Percentiles rank a stretch among this genome's conserved stretches.
phyloP scores from a whole-genome alignment of 2,888 invertebrate genomes.

The Nomada ruficornis region DNA sequence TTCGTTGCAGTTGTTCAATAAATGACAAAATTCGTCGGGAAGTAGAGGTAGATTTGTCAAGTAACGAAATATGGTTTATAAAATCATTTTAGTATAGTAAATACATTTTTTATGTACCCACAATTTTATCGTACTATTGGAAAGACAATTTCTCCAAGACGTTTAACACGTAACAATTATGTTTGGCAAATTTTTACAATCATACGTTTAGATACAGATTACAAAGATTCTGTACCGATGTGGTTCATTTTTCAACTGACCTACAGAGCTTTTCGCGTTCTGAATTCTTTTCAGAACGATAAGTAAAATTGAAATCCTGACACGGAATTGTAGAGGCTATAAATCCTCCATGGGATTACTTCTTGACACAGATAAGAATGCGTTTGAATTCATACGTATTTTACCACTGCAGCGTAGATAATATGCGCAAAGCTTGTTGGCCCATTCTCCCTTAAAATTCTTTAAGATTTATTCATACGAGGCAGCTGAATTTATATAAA shows the following conservation, averaged over 20 bases:
- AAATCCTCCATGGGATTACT: slow-evolving; percentile 28
- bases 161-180: neutral
- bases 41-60: neutral
- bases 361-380: slow-evolving; percentile 23
- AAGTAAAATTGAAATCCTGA: slow-evolving; percentile 23
- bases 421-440: neutral
- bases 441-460: slow-evolving; percentile 5
- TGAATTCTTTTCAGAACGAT: neutral
- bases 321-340: slow-evolving; percentile 8
- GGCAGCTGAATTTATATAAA: neutral
- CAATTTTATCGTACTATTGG: too few relatives aligned
- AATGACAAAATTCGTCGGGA: neutral
- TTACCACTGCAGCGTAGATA: slow-evolving; percentile 10
- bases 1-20: neutral
- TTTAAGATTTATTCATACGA: slow-evolving; percentile 9
- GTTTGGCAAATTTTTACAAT: neutral
- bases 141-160: too few relatives aligned
- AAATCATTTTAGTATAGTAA: too few relatives aligned
- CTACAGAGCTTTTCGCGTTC: neutral
- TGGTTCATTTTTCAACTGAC: neutral
- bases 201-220: neutral
- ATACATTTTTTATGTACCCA: too few relatives aligned
- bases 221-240: neutral
- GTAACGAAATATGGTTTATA: too few relatives aligned
- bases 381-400: slow-evolving; percentile 24